Percentiles rank a stretch among this genome's conserved stretches.
Conservation (phyloP, 2,888 invertebrate genomes). For the Orchesellides sinensis region DNA sequence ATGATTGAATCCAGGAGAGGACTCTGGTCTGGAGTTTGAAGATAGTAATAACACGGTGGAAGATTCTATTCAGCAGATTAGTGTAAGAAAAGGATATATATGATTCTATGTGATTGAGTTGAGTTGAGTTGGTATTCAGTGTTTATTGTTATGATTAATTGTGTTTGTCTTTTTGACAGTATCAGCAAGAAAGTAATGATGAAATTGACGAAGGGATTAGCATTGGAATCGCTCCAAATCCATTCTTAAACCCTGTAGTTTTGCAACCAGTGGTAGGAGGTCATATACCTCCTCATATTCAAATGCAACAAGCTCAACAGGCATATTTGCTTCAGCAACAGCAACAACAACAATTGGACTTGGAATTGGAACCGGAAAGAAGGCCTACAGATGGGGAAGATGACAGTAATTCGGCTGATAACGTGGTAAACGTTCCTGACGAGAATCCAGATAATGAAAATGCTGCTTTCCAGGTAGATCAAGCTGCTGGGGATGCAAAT, state of each 20-base stretch:
- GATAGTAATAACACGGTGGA: constrained; percentile 69
- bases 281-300: constrained; percentile 64
- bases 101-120: too few relatives aligned
- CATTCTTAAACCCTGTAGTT: constrained; percentile 39
- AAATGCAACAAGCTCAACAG: constrained; percentile 64
- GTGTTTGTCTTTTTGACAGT: constrained; percentile 30
- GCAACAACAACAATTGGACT: constrained; percentile 45
- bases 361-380: constrained; percentile 37
- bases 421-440: not conserved
- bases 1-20: constrained; percentile 66
- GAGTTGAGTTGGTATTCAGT: constrained; percentile 40
- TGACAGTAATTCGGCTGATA: not conserved
- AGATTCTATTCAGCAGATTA: constrained; percentile 65
- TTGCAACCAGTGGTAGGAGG: constrained; percentile 44
- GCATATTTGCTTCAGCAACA: constrained; percentile 53
- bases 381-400: not conserved
- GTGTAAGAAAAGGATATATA: too few relatives aligned
- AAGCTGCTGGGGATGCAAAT: constrained; percentile 72
- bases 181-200: constrained; percentile 63
- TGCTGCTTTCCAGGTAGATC: constrained; percentile 72
- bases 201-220: constrained; percentile 72
- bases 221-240: constrained; percentile 1
- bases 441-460: constrained; percentile 35
- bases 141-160: not conserved
- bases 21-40: constrained; percentile 71